Evolutionary conservation across 2,113 vertebrate species (phyloP).

Genomic region (Dendrocopos noguchii): DNA sequence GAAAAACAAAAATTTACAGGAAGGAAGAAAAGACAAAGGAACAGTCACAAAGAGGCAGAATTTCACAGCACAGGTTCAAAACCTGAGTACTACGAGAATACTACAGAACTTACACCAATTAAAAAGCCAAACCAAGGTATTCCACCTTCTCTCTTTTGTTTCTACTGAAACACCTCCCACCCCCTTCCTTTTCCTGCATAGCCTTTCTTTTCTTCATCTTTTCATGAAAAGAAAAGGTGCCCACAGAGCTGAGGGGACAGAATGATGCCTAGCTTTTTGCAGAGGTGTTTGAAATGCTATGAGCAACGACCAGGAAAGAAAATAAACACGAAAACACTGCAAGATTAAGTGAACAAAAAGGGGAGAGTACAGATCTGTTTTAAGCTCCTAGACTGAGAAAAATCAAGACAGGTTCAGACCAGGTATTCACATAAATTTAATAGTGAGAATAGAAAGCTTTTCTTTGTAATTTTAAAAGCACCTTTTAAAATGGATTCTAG

Average conservation of each 20-base stretch:
- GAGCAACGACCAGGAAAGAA: conserved; percentile 33
- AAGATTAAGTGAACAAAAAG: neutral
- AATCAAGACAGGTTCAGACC: neutral
- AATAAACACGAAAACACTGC: conserved; percentile 18
- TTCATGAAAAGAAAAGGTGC: neutral
- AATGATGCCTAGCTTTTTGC: neutral
- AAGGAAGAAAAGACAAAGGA: conserved; percentile 77
- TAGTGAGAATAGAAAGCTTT: neutral
- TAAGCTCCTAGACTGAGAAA: neutral
- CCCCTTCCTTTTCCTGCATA: neutral
- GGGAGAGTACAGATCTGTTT: neutral
- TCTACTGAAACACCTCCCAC: neutral
- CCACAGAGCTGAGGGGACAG: neutral
- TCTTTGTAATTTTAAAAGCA: neutral
- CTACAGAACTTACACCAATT: neutral
- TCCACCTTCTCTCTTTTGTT: neutral
- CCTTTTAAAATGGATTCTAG: neutral
- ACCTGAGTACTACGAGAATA: neutral
- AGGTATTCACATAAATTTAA: neutral
- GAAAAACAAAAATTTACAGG: conserved; percentile 78
- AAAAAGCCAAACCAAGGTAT: neutral
- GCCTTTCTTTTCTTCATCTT: neutral
- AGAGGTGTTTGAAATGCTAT: conserved; percentile 13
- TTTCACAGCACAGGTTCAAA: conserved; percentile 42
- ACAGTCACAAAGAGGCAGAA: conserved; percentile 79